Evolutionary conservation across 2,113 vertebrate species (phyloP), one percentile per base, ranked within the genome.

Genomic region (Henicopernis longicauda): DNA sequence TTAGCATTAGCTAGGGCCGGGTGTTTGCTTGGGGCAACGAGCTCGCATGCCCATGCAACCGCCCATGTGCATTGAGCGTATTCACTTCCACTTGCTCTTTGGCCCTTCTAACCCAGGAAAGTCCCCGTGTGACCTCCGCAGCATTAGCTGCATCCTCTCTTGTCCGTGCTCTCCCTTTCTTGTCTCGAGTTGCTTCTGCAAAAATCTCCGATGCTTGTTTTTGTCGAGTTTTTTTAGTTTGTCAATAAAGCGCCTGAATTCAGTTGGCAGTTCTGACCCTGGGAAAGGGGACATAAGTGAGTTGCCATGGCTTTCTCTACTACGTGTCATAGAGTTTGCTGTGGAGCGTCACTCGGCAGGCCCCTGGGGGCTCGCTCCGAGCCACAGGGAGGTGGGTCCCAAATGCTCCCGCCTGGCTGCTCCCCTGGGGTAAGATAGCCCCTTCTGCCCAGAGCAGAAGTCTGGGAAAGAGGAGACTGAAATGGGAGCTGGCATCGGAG

Each of bases 351-450:
- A 7, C n/a, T 32, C 7, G 3, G 27, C 38, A 54, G 79, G n/a
- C 5, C 5, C 8, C 20, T 13, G 27, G n/a, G 20, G 9, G 3
- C 6, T 58, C 0, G 0, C 18, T 63, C 8, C 1, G 0, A 54
- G 11, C 44, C 50, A 16, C 11, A 44, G 42, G 0, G 10, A 52
- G 6, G 12, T 44, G 26, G 15, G 4, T 85, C 54, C 54, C 6
- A 11, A 86, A 67, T 38, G 11, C 4, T 45, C n/a, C 42, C 2
- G 4, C 36, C 25, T 62, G 61, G 27, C 40, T 88, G n/a, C 31
- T 49, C 40, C n/a, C 15, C 32, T 62, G 57, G 31, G 26, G 6
- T 11, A 31, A 50, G 27, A 38, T 32, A 40, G 44, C 2, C 2
- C 22, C 16, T 57, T 52, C 47, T 31, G 36, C 42, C 12, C 15